Evolutionary conservation across 2,888 invertebrate species (phyloP), one percentile per base, ranked within the genome.

Genomic region (Drosophila infuscata): DNA sequence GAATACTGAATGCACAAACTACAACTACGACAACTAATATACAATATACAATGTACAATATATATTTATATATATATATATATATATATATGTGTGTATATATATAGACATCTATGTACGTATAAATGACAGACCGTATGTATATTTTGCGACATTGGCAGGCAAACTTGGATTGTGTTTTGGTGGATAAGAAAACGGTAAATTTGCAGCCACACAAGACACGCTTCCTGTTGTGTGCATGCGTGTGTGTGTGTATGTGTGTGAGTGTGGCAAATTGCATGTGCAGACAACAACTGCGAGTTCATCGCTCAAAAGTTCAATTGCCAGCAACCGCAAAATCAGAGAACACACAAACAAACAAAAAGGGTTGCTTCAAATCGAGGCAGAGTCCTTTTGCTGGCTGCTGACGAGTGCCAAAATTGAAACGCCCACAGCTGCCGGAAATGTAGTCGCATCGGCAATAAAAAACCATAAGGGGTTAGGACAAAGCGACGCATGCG

Each of bases 371-470:
- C 11, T 15, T 29, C 41, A 48, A 52, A 66, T 57, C 32, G 46
- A 59, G 53, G 29, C 46, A 69, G 56, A 57, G 33, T 56, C 64
- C 64, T 72, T 56, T 43, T 52, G 56, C 56, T 38, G 56, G 56
- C 29, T 32, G 62, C 66, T 71, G 71, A 63, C 74, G 79, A 80
- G 84, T 85, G 86, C 64, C 76, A 79, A 72, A 85, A 76, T 71
- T 69, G 74, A 83, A 85, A 87, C 91, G 90, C 91, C 91, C 88
- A 88, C 91, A 91, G 83, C 91, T 91, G 91, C 91, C 91, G 91
- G 91, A 91, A 86, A 57, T 72, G 70, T 56, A 43, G 67, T 69
- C 74, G 53, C 25, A 61, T n/a, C 29, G 29, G 29, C 49, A 30
- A 43, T 15, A 32, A 30, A 43, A 58, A 51, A 35, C 49, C 43